These are phyloP conservation scores for Bombus waltoni DNA, from an alignment of 1,140 invertebrate genomes.

Conservation along the genomic window DNA sequence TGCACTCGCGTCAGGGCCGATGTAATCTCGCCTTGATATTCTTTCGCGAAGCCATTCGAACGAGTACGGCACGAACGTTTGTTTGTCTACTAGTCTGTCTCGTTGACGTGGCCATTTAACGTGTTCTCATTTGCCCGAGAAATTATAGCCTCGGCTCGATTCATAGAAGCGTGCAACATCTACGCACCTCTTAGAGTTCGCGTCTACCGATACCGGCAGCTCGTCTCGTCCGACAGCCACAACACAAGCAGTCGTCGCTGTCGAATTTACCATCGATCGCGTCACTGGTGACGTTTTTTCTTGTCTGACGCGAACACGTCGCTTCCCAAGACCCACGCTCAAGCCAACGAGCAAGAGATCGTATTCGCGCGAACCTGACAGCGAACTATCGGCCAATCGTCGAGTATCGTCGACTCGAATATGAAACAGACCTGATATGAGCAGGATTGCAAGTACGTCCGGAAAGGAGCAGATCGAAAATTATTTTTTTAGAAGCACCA, in stretches of 20 bases:
- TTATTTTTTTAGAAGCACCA: slow-evolving; percentile 33
- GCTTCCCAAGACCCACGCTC: background rate
- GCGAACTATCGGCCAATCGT: background rate
- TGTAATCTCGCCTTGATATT: background rate
- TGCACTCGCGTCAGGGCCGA: background rate
- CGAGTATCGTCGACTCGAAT: background rate
- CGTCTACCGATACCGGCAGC: background rate
- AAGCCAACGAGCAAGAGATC: background rate
- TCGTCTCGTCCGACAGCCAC: background rate
- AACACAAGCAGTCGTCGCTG: slow-evolving; percentile 61
- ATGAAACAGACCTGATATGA: background rate
- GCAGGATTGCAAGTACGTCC: background rate
- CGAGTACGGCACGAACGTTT: too few relatives aligned
- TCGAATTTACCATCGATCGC: slow-evolving; percentile 40
- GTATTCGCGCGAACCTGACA: background rate
- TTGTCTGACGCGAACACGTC: background rate
- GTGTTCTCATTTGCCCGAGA: background rate
- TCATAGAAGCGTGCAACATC: background rate
- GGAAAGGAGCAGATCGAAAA: background rate
- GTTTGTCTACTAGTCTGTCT: background rate
- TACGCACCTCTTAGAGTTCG: background rate
- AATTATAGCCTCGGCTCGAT: background rate
- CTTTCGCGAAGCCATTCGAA: background rate
- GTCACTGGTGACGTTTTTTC: background rate
- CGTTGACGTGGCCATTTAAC: background rate